phyloP scores from a whole-genome alignment of 2,888 invertebrate genomes.

The Geophilus truncorum region DNA sequence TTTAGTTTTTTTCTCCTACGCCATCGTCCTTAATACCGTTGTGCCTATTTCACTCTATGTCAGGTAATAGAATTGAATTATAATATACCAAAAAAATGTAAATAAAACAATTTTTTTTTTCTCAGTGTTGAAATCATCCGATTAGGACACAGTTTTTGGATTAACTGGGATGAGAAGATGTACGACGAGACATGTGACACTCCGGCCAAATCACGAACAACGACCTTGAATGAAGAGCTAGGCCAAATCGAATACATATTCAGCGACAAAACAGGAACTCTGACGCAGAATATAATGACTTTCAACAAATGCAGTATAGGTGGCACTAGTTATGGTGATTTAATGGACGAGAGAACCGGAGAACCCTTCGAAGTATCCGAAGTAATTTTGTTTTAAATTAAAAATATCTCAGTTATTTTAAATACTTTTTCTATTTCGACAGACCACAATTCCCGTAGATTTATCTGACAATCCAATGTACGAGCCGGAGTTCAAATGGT shows the following conservation, averaged over 20 bases:
- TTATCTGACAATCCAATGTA: slow-evolving; percentile 91
- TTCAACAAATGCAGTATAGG: slow-evolving; percentile 98
- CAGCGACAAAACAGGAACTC: slow-evolving; percentile 98
- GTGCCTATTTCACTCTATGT: slow-evolving; percentile 99
- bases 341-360: slow-evolving; percentile 78
- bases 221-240: slow-evolving; percentile 96
- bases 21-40: slow-evolving; percentile 98
- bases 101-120: slow-evolving; percentile 17
- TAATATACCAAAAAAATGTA: too few species aligned
- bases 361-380: slow-evolving; percentile 80
- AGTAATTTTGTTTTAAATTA: too few species aligned
- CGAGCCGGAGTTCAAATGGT: slow-evolving; percentile 90
- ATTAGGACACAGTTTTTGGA: slow-evolving; percentile 95
- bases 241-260: slow-evolving; percentile 99
- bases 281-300: slow-evolving; percentile 99
- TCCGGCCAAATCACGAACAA: slow-evolving; percentile 91
- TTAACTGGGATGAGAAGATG: slow-evolving; percentile 99
- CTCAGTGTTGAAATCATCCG: slow-evolving; percentile 79
- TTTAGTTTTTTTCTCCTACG: slow-evolving; percentile 97
- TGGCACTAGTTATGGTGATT: slow-evolving; percentile 86
- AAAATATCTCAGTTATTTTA: too few species aligned
- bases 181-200: slow-evolving; percentile 84
- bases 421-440: slow-evolving; percentile 44
- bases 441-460: slow-evolving; percentile 76
- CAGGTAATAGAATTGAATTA: too few species aligned